phyloP scores from a whole-genome alignment of 2,888 invertebrate species.

The Syrista parreyssii region DNA sequence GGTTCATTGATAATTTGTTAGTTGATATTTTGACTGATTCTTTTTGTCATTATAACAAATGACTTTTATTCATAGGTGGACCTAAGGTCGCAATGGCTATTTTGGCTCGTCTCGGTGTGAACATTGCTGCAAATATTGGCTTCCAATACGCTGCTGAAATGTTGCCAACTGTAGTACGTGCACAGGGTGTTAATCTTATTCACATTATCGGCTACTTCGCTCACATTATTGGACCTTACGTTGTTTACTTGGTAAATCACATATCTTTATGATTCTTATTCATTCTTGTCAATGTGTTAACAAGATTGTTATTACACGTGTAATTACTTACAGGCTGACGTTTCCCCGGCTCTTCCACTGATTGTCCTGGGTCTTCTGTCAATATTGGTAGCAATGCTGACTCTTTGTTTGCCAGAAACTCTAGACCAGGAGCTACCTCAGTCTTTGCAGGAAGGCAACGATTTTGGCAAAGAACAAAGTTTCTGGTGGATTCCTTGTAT shows the following conservation, averaged over 20 bases:
- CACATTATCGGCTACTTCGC: constrained; percentile 91
- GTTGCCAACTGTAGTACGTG: constrained; percentile 87
- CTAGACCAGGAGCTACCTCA: constrained; percentile 88
- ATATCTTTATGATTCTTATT: neutral
- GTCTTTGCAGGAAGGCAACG: constrained; percentile 86
- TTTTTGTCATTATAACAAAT: constrained; percentile 8
- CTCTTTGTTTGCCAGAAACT: constrained; percentile 86
- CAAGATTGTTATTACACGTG: neutral
- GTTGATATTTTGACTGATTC: neutral
- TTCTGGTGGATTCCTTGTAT: constrained; percentile 82
- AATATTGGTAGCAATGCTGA: constrained; percentile 78
- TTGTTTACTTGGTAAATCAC: constrained; percentile 81
- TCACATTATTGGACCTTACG: constrained; percentile 85
- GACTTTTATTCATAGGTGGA: constrained; percentile 68
- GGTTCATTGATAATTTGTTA: constrained; percentile 24
- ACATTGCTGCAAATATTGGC: constrained; percentile 91
- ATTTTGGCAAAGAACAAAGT: constrained; percentile 83
- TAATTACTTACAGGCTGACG: constrained; percentile 48
- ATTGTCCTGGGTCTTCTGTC: constrained; percentile 81
- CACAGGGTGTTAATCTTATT: constrained; percentile 87
- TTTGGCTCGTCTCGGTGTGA: constrained; percentile 85
- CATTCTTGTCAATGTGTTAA: neutral
- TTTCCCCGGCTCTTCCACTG: constrained; percentile 72
- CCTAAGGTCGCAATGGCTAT: constrained; percentile 84
- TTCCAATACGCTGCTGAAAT: constrained; percentile 91